Evolutionary conservation across 2,113 vertebrate species (phyloP).

Genomic region (Oncorhynchus masou): DNA sequence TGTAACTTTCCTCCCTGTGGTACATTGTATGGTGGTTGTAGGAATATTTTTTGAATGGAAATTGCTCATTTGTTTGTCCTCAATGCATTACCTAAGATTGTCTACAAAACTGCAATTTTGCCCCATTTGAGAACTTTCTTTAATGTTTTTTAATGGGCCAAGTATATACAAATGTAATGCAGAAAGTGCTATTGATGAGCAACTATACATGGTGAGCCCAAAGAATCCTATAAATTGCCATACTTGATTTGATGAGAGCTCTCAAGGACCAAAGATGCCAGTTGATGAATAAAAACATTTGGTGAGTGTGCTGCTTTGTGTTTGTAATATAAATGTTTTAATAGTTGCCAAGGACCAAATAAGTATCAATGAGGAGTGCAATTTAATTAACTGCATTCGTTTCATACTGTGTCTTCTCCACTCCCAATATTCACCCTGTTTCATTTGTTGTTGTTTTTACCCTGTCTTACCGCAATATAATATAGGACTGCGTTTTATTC

Average conservation of each 20-base stretch:
- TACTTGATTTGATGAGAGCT: not conserved
- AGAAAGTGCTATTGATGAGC: not conserved
- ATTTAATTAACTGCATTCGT: slow-evolving; percentile 37
- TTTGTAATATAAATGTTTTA: not conserved
- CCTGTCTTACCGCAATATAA: not conserved
- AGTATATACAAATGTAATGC: not conserved
- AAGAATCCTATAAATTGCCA: not conserved
- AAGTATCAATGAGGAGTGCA: slow-evolving; percentile 57
- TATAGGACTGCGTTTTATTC: slow-evolving; percentile 16
- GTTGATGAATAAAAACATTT: not conserved
- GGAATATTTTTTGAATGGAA: not conserved
- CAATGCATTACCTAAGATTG: not conserved
- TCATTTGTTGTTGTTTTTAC: not conserved
- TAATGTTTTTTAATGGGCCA: not conserved
- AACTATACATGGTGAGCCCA: not conserved
- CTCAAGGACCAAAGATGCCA: not conserved
- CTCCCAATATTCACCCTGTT: slow-evolving; percentile 3
- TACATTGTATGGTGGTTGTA: not conserved
- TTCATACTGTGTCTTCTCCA: slow-evolving; percentile 16
- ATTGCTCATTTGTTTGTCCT: not conserved
- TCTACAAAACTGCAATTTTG: not conserved
- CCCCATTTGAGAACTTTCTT: not conserved
- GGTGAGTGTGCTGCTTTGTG: not conserved
- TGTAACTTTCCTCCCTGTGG: too few relatives aligned
- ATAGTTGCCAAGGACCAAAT: slow-evolving; percentile 46